These are phyloP conservation scores for Chalcis sispes DNA, from an alignment of 2,888 invertebrate genomes.

Conservation along the genomic window DNA sequence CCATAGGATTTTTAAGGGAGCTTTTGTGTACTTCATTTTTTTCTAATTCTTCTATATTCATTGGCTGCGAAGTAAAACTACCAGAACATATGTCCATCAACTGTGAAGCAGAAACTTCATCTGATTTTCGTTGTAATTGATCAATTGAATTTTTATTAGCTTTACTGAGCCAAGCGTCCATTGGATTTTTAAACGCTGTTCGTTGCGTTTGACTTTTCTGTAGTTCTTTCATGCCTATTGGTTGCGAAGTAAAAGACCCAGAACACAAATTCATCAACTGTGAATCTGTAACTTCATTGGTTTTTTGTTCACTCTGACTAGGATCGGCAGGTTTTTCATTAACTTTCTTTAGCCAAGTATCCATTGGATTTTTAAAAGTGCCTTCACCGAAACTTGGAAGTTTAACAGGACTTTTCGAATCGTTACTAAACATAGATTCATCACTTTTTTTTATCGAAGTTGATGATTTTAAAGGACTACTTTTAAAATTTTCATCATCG, in stretches of 20 bases:
- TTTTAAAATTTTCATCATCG: slow-evolving; percentile 57
- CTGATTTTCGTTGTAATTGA: too few species aligned
- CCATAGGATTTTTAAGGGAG: slow-evolving; percentile 42
- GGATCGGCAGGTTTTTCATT: slow-evolving; percentile 35
- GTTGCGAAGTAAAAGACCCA: slow-evolving; percentile 77
- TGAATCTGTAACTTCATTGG: slow-evolving; percentile 68
- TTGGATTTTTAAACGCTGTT: too few species aligned
- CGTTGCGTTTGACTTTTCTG: slow-evolving; percentile 53
- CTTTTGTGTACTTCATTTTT: background rate
- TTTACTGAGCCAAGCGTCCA: too few species aligned
- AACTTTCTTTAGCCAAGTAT: slow-evolving; percentile 25
- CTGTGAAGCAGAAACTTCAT: slow-evolving; percentile 2
- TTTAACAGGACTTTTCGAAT: slow-evolving; percentile 25
- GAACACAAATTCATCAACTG: slow-evolving; percentile 77
- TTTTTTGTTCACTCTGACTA: slow-evolving; percentile 59
- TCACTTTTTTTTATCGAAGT: slow-evolving; percentile 14
- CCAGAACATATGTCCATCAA: slow-evolving; percentile 77
- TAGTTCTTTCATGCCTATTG: slow-evolving; percentile 63
- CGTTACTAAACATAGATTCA: slow-evolving; percentile 41
- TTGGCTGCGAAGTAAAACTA: slow-evolving; percentile 72
- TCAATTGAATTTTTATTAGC: too few species aligned
- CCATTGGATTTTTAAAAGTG: slow-evolving; percentile 31
- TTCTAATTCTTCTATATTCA: slow-evolving; percentile 56
- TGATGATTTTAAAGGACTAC: slow-evolving; percentile 20
- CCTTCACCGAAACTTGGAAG: background rate